Base-by-base conservation (phyloP, 2,113 vertebrate genomes). In the Tachysurus vachellii region DNA sequence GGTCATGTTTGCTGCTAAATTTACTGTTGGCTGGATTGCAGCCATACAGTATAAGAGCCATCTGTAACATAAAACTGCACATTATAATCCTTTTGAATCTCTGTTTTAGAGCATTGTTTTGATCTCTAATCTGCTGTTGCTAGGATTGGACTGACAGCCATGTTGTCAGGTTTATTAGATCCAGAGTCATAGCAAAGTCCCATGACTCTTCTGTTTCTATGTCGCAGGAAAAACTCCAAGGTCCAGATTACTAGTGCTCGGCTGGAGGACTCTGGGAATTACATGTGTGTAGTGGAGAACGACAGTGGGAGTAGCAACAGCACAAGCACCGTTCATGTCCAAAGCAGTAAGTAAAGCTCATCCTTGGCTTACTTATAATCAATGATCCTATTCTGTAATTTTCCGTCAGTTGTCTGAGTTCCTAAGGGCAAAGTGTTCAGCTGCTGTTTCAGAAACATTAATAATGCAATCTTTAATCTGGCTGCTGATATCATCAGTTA, bases 201-300 rank as follows among this genome's bases (percentile, higher is more conserved):
- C 91, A 90, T 93, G 92, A 95, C 93, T 95, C 92, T 93, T 94
- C 80, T 91, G 86, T 90, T 93, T 92, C 92, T 91, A 90, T 92
- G 28, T 81, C 44, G 88, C 96, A 99, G 98, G 96, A 99, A 96
- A 96, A 97, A 96, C 96, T 99, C 98, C 93, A 97, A 95, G 94
- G 95, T 99, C 91, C 97, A 97, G 94, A 98, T 99, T 96, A 97
- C 91, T 95, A 96, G 93, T 93, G 97, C 97, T 93, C 97, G 96
- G 94, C 92, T 96, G 89, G 96, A 97, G 93, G 97, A 99, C 84
- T 97, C 97, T 93, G 98, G 98, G 92, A 98, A 99, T 94, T 99
- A 99, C 89, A 97, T 96, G 90, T 99, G 98, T 84, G 97, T 99
- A 95, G 97, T 97, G 23, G 96, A 98, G 95, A 99, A 99, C 93